Percentiles rank a stretch among this genome's conserved stretches.
These are phyloP conservation scores for Meriones psammophilus DNA, from an alignment of 2,797 vertebrate species.

Conservation along the genomic window DNA sequence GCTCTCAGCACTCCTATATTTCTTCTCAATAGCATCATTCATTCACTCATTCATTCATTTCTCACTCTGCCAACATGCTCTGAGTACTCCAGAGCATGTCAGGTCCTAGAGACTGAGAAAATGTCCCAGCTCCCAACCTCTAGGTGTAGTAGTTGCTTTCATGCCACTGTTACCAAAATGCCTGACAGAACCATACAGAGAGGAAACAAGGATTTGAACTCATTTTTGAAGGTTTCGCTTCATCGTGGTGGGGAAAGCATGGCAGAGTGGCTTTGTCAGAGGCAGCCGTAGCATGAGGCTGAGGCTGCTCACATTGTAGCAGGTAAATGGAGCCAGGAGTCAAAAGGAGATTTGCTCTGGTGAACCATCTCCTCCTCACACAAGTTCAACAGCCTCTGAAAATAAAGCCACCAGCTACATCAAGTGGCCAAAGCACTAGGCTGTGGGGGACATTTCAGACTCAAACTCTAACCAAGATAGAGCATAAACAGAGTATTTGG, in stretches of 20 bases:
- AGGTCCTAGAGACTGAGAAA: fast-evolving
- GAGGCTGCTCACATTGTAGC: neutral
- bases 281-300: neutral
- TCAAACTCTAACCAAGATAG: neutral
- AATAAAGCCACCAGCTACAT: neutral
- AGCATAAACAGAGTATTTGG: neutral
- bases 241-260: neutral
- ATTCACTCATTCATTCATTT: fast-evolving
- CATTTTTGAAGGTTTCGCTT: neutral
- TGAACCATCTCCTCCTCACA: neutral
- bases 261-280: neutral
- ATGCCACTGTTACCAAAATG: neutral
- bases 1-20: too few relatives aligned
- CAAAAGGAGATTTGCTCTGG: too few relatives aligned
- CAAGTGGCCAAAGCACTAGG: neutral
- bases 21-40: neutral
- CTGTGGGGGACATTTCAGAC: neutral
- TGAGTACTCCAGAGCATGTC: neutral
- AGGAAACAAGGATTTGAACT: neutral
- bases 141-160: fast-evolving
- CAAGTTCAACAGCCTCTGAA: neutral
- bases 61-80: neutral
- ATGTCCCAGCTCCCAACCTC: fast-evolving
- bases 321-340: neutral
- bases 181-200: neutral